Evolutionary conservation across 2,797 vertebrate genomes (phyloP).

Genomic region (Phalloptychus januarius): DNA sequence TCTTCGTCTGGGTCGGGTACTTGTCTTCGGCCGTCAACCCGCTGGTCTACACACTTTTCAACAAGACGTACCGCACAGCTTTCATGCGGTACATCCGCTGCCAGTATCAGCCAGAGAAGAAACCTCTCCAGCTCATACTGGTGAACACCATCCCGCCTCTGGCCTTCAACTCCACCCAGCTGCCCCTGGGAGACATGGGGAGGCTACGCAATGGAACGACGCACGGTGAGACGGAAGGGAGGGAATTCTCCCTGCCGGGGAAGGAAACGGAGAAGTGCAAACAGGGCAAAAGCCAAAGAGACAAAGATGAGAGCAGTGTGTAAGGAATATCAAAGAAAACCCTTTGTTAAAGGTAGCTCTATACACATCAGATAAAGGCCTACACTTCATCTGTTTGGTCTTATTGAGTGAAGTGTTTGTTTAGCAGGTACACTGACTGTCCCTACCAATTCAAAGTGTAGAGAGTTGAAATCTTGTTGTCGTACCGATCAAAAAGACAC

Average conservation of each 20-base stretch:
- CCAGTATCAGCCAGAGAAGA: conserved; percentile 88
- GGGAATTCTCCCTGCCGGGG: conserved; percentile 71
- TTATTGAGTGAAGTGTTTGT: not conserved
- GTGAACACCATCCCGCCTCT: conserved; percentile 93
- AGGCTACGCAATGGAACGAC: conserved; percentile 76
- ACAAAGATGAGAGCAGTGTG: conserved; percentile 66
- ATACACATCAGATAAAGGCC: not conserved
- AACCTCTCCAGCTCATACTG: conserved; percentile 91
- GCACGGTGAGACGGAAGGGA: conserved; percentile 61
- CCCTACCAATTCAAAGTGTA: conserved; percentile 26
- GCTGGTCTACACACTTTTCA: conserved; percentile 94
- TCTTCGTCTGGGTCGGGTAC: conserved; percentile 98
- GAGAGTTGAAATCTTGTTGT: conserved; percentile 1
- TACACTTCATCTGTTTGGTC: conserved; percentile 8
- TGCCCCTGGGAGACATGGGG: conserved; percentile 78
- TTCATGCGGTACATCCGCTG: conserved; percentile 92
- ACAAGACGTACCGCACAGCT: conserved; percentile 92
- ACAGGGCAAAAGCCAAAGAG: conserved; percentile 4
- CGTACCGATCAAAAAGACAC: not conserved
- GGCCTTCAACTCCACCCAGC: conserved; percentile 87
- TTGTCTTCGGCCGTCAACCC: conserved; percentile 96
- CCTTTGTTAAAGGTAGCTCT: not conserved
- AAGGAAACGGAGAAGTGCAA: conserved; percentile 58
- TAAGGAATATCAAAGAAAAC: conserved; percentile 31
- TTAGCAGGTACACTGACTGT: conserved; percentile 34